These are phyloP conservation scores for Danio choprae DNA, from an alignment of 2,797 vertebrate species.

Conservation along the genomic window DNA sequence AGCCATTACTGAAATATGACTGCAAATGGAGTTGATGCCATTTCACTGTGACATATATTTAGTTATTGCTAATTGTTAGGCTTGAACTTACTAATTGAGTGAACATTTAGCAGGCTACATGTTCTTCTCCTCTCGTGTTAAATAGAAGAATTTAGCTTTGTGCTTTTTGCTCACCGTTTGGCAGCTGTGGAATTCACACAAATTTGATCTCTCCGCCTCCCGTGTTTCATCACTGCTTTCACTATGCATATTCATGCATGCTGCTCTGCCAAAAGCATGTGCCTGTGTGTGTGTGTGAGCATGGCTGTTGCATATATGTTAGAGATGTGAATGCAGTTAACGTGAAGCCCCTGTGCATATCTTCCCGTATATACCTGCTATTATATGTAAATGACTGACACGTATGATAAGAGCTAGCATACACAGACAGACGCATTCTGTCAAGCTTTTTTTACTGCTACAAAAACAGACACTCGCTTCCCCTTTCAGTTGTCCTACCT, in stretches of 20 bases:
- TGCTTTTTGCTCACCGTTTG: constrained; percentile 56
- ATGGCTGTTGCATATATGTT: background rate
- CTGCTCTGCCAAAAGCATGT: constrained; percentile 40
- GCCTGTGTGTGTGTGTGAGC: constrained; percentile 9
- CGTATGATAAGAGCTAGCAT: constrained; percentile 31
- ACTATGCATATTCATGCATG: constrained; percentile 66
- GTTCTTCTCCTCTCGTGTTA: constrained; percentile 33
- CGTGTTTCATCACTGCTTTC: constrained; percentile 66
- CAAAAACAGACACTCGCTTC: constrained; percentile 41
- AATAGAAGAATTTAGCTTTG: constrained; percentile 41
- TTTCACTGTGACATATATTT: constrained; percentile 20
- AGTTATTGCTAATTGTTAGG: constrained; percentile 20
- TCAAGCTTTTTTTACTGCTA: constrained; percentile 26
- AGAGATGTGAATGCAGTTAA: constrained; percentile 5
- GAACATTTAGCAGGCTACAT: constrained; percentile 13
- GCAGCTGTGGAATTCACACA: constrained; percentile 62
- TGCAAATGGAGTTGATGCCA: background rate
- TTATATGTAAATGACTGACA: constrained; percentile 46
- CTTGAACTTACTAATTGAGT: constrained; percentile 15
- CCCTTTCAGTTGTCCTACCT: constrained; percentile 32
- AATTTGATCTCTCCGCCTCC: constrained; percentile 62
- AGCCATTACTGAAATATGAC: constrained; percentile 22
- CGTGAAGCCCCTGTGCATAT: constrained; percentile 15
- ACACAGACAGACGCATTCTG: constrained; percentile 31
- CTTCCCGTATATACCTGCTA: constrained; percentile 19